A percentile compares a stretch with the other conserved stretches of the same genome.
Evolutionary conservation across 53 echinoderm and acorn worm species (phyloP).

Genomic region (Crossaster papposus): DNA sequence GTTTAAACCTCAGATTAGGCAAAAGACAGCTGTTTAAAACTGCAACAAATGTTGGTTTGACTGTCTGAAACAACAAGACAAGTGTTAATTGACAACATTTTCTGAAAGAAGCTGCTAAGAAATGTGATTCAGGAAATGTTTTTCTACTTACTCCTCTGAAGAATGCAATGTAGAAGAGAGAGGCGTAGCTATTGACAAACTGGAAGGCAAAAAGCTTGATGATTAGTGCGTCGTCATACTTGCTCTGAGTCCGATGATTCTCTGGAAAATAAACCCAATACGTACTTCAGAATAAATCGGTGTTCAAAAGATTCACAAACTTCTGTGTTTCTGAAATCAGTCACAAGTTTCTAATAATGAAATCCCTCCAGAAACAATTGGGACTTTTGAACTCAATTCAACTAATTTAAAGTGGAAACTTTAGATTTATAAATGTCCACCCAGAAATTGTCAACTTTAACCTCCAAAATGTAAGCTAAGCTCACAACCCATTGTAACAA

Average conservation of each 20-base stretch:
- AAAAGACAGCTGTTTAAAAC: no score
- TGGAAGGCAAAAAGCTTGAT: constrained; percentile 98
- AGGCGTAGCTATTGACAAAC: constrained; percentile 99
- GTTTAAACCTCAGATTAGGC: no score
- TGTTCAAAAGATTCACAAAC: background rate
- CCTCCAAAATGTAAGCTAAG: no score
- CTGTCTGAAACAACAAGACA: background rate
- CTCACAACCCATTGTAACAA: no score
- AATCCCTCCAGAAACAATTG: no score
- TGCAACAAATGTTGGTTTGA: no score
- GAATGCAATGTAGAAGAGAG: constrained; percentile 98
- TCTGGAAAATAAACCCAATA: constrained; percentile 53
- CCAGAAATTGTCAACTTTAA: no score
- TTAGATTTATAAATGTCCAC: no score
- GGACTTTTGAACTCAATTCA: no score
- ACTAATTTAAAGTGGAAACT: no score
- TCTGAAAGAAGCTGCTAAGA: background rate
- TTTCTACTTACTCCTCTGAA: constrained; percentile 85
- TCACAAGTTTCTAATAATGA: background rate
- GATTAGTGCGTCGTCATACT: constrained; percentile 92
- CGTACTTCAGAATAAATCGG: background rate
- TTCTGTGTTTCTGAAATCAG: background rate
- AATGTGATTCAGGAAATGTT: background rate
- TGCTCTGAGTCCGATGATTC: constrained; percentile 95
- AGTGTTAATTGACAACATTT: background rate